Percentiles rank a stretch among this genome's conserved stretches.
These are phyloP conservation scores for Aphaenogaster ashmeadi DNA, from an alignment of 1,140 invertebrate species.

Conservation along the genomic window DNA sequence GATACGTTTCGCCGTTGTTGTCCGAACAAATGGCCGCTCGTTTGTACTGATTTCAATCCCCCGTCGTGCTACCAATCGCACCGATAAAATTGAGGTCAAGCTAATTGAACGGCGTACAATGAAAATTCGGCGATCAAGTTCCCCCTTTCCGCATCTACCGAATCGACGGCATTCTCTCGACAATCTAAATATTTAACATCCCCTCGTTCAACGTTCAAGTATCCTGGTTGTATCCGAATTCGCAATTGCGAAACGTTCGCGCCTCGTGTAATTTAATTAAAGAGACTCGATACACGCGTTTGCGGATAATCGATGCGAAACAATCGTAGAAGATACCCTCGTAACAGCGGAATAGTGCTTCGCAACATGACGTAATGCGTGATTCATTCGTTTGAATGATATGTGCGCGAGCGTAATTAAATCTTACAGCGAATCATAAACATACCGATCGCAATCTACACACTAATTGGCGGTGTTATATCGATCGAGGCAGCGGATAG, in stretches of 20 bases:
- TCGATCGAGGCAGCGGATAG: constrained; percentile 3
- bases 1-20: constrained; percentile 29
- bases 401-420: neutral
- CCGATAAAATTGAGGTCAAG: constrained; percentile 41
- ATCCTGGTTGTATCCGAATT: neutral
- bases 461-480: neutral
- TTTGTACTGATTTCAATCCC: constrained; percentile 52
- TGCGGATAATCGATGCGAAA: neutral
- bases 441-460: neutral
- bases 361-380: neutral
- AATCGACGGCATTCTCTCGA: neutral
- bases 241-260: neutral
- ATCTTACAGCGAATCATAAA: constrained; percentile 11
- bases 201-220: neutral
- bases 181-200: constrained; percentile 41
- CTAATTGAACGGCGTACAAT: constrained; percentile 39
- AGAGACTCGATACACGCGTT: neutral
- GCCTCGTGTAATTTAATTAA: neutral
- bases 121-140: constrained; percentile 39
- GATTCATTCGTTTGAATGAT: constrained; percentile 5
- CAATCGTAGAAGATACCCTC: neutral
- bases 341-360: neutral
- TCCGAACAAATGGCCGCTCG: constrained; percentile 41
- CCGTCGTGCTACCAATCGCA: constrained; percentile 26
- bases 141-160: neutral